Base-by-base conservation (phyloP, 1,140 invertebrate species). In the Scylla paramamosain region DNA sequence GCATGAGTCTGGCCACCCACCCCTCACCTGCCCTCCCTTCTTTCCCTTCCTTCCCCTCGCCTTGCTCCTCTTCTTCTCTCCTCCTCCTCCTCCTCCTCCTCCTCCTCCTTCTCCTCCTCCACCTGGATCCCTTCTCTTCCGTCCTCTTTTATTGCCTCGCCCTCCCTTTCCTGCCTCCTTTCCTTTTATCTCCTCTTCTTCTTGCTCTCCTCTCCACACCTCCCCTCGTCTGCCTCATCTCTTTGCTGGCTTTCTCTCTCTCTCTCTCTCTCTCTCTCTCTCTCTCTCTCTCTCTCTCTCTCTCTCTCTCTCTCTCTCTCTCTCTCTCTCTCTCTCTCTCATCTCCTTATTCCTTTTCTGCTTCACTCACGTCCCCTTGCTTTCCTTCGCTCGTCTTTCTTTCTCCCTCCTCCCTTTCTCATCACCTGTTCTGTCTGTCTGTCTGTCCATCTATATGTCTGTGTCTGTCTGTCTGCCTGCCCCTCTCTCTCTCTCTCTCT, bases 291-390 rank as follows among this genome's bases (percentile, higher is more conserved):
- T 59, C 52, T 59, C 52, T 59, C 52, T 59, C 52, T 59, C 52
- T 59, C 52, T 59, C 84, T 86, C 84, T 86, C 84, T 86, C 84
- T 86, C 84, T 86, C 84, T 86, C 84, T 86, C 84, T 86, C 84
- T 86, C 84, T 86, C 84, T 86, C 84, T 86, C 84, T 86, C 84
- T 39, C 84, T 59, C 52, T 59, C 52, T 59, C 52, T 59, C 52
- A 48, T 59, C 52, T 59, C 52, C 14, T 48, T 48, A 48, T 14
- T 59, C 52, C 10, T 12, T 59, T 59, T 59, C 52, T 59, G 46
- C 52, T 59, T 90, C 45, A 90, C 0, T 45, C 45, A 32, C 45
- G 31, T 45, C 88, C 88, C 45, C 32, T 90, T 45, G 31, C 88
- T 20, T 90, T 90, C 45, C 45, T 45, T 90, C 45, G 1, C 45